A percentile compares a stretch with the other conserved stretches of the same genome.
Evolutionary conservation across 2,113 vertebrate genomes (phyloP).

Genomic region (Morone saxatilis): DNA sequence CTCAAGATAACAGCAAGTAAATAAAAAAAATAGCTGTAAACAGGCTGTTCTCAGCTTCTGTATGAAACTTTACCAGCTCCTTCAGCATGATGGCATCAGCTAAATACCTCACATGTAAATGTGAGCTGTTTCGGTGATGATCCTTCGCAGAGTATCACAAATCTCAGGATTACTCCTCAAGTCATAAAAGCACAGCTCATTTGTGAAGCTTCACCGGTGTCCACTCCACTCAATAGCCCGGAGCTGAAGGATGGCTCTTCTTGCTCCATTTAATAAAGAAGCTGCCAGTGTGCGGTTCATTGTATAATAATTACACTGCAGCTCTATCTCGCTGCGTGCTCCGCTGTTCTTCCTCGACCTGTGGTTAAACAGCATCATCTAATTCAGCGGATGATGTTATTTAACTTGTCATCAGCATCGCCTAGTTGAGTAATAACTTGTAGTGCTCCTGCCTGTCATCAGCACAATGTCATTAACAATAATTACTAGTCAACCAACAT

Average conservation of each 20-base stretch:
- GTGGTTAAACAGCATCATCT: constrained; percentile 60
- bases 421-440: constrained; percentile 64
- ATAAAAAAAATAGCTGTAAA: too few species aligned
- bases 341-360: constrained; percentile 44
- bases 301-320: constrained; percentile 58
- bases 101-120: constrained; percentile 39
- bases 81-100: constrained; percentile 25
- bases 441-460: constrained; percentile 65
- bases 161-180: constrained; percentile 22
- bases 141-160: constrained; percentile 31
- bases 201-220: constrained; percentile 41
- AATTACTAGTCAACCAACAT: constrained; percentile 72
- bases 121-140: constrained; percentile 43
- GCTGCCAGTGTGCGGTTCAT: constrained; percentile 46
- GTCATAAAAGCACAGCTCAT: constrained; percentile 36
- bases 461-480: constrained; percentile 69
- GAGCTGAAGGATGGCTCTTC: constrained; percentile 42
- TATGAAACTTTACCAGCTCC: not conserved
- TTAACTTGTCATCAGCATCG: constrained; percentile 65
- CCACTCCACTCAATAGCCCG: constrained; percentile 43
- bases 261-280: constrained; percentile 63
- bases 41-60: too few species aligned
- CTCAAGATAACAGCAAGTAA: too few species aligned
- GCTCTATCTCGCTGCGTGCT: constrained; percentile 6
- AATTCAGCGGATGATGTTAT: constrained; percentile 59